These are phyloP conservation scores for Torymus aiolomorphi DNA, from an alignment of 2,888 invertebrate genomes.

Conservation along the genomic window DNA sequence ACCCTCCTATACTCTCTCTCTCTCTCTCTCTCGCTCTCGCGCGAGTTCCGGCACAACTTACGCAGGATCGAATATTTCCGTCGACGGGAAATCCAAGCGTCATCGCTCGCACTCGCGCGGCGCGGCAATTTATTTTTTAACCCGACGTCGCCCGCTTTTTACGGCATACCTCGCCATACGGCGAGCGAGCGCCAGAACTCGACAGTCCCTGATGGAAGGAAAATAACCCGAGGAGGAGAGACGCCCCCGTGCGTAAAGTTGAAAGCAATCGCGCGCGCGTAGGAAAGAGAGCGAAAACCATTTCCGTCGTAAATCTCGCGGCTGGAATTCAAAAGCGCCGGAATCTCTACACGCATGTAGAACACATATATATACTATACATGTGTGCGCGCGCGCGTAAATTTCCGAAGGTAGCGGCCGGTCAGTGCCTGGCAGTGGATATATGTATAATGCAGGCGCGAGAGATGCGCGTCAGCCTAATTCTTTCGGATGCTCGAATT, in stretches of 20 bases:
- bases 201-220: slow-evolving; percentile 45
- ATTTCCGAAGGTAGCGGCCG: too few species aligned
- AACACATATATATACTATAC: background rate
- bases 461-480: too few species aligned
- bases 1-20: too few species aligned
- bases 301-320: slow-evolving; percentile 49
- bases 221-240: slow-evolving; percentile 46
- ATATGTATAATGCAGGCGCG: too few species aligned
- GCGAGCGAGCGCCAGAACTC: background rate
- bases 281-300: slow-evolving; percentile 6
- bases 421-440: too few species aligned
- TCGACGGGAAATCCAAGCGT: slow-evolving; percentile 38
- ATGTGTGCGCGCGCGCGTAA: background rate
- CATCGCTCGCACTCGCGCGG: slow-evolving; percentile 10
- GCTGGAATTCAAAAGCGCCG: slow-evolving; percentile 43
- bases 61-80: slow-evolving; percentile 46
- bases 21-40: background rate
- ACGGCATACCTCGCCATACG: slow-evolving; percentile 9
- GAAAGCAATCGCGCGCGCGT: slow-evolving; percentile 28
- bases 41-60: background rate
- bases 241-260: slow-evolving; percentile 27
- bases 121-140: slow-evolving; percentile 54
- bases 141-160: slow-evolving; percentile 28
- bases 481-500: too few species aligned
- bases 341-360: background rate